phyloP scores from a whole-genome alignment of 1,140 invertebrate genomes.

The Nebria ingens region DNA sequence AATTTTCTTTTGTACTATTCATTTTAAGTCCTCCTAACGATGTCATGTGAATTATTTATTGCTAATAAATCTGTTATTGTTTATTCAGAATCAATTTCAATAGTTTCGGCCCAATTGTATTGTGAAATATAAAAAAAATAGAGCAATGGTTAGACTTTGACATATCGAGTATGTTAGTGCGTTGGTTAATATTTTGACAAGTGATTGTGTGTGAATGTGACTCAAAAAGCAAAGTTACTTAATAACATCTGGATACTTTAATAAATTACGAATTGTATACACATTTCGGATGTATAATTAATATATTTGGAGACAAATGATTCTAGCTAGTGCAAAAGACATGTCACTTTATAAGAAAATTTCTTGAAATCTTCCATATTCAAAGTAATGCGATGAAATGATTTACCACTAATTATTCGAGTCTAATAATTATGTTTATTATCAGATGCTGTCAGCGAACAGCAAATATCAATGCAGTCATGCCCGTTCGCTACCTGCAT shows the following conservation, averaged over 20 bases:
- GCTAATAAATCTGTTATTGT: too few species aligned
- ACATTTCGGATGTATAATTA: too few species aligned
- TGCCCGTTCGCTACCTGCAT: slow-evolving; percentile 25
- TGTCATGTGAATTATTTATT: background rate
- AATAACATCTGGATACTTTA: background rate
- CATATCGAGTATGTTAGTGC: background rate
- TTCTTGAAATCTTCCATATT: background rate
- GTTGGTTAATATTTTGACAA: background rate
- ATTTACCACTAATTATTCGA: background rate
- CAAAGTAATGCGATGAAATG: background rate
- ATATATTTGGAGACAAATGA: too few species aligned
- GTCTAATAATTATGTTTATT: too few species aligned
- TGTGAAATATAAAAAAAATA: too few species aligned
- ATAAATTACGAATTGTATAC: too few species aligned
- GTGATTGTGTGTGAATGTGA: background rate
- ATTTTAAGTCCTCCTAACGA: background rate
- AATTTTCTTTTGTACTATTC: background rate
- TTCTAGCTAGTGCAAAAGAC: background rate
- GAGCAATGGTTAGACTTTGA: background rate
- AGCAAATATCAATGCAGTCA: slow-evolving; percentile 25
- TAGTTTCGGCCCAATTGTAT: background rate
- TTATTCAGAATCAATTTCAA: too few species aligned
- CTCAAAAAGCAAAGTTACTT: background rate
- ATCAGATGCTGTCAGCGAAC: slow-evolving; percentile 27
- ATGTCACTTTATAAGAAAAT: slow-evolving; percentile 4